Percentiles rank a stretch among this genome's conserved stretches.
phyloP scores from a whole-genome alignment of 2,113 vertebrate species.

The Tachuris rubrigastra region DNA sequence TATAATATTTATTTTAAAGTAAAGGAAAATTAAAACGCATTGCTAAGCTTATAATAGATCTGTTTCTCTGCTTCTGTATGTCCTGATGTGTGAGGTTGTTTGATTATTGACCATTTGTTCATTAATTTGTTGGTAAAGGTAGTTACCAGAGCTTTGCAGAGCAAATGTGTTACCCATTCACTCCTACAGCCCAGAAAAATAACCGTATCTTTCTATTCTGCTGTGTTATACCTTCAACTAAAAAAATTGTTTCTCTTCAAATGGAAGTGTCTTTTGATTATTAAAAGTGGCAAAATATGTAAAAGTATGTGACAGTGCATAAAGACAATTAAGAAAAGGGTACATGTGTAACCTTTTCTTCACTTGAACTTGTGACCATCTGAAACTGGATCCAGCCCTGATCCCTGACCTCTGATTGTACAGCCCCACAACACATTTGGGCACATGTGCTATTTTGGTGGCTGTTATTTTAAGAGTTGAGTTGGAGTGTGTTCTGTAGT shows the following conservation, averaged over 20 bases:
- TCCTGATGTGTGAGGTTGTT: background rate
- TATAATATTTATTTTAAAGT: background rate
- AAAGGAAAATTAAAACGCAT: background rate
- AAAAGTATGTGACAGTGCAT: background rate
- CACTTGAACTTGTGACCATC: background rate
- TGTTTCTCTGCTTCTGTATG: background rate
- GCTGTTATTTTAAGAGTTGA: background rate
- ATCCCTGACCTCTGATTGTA: background rate
- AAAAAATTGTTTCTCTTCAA: background rate
- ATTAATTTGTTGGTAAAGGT: background rate
- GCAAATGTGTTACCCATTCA: background rate
- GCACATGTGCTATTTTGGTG: background rate
- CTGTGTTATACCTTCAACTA: background rate
- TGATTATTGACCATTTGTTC: background rate
- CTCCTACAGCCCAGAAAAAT: background rate
- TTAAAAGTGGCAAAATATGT: background rate
- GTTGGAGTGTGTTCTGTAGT: background rate
- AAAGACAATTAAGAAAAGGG: background rate
- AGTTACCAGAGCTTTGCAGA: background rate
- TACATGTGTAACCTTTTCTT: background rate
- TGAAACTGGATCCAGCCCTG: background rate
- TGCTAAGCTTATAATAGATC: background rate
- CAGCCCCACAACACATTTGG: background rate
- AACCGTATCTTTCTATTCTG: accelerated
- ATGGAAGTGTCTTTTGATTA: background rate